Percentiles rank a stretch among this genome's conserved stretches.
Conservation (phyloP, 1,140 invertebrate species). For the Rhyzopertha dominica region DNA sequence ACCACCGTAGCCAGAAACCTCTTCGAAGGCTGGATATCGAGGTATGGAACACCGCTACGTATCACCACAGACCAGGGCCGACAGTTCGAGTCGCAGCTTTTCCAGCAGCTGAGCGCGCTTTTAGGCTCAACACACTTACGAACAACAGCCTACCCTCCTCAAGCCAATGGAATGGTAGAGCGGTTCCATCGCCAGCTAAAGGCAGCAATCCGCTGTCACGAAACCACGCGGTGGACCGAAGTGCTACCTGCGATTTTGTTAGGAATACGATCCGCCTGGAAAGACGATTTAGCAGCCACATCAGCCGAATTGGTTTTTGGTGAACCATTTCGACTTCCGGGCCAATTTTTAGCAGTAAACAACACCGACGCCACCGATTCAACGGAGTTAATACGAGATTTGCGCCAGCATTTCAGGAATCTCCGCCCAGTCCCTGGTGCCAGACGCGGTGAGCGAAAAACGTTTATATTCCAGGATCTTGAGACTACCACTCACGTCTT, state of each 20-base stretch:
- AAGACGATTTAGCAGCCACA: constrained; percentile 39
- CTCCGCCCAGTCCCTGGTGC: too few relatives aligned
- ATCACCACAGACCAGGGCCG: constrained; percentile 39
- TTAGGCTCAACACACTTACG: constrained; percentile 16
- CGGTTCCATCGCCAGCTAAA: constrained; percentile 43
- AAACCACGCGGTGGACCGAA: constrained; percentile 34
- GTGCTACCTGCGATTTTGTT: constrained; percentile 43
- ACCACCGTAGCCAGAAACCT: constrained; percentile 35
- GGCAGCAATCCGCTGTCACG: constrained; percentile 36
- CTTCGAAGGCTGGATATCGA: constrained; percentile 31
- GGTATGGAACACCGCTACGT: constrained; percentile 28
- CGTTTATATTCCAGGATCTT: too few relatives aligned
- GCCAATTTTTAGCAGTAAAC: constrained; percentile 40
- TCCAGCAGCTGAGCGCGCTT: constrained; percentile 2
- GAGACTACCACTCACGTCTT: too few relatives aligned
- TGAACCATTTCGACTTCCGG: constrained; percentile 32
- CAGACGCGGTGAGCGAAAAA: too few relatives aligned
- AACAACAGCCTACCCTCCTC: constrained; percentile 42
- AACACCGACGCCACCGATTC: too few relatives aligned
- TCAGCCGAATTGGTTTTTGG: constrained; percentile 40
- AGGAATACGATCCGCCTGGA: constrained; percentile 37
- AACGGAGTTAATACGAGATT: too few relatives aligned
- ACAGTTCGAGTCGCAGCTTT: constrained; percentile 33
- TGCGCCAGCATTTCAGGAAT: too few relatives aligned
- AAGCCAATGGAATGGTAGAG: constrained; percentile 43